Evolutionary conservation across 2,797 vertebrate species (phyloP), one percentile per base, ranked within the genome.

Genomic region (Hypotaenidia okinawae): DNA sequence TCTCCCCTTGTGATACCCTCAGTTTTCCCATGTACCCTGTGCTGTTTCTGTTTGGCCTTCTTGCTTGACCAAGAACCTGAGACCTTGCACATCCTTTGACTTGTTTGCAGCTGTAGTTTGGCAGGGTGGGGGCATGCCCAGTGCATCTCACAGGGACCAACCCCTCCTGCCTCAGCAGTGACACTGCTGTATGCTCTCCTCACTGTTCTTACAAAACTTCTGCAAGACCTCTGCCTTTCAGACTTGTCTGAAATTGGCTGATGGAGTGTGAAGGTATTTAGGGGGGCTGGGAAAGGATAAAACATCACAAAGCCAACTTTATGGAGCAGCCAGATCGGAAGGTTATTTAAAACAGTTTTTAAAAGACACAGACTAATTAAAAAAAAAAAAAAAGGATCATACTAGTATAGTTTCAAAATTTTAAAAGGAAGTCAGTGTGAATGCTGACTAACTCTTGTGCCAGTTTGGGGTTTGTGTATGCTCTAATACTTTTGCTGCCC

Each of bases 111-210:
- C 15, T 72, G 28, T 23, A 41, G 10, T 41, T 49, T 51, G 30
- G 17, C 17, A 25, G 28, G 37, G 19, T 58, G 24, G 25, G 35
- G 49, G 3, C 30, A 54, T 68, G 23, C 43, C 45, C 0, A 0
- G 17, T 0, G 0, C 3, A 4, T 90, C 74, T 28, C 2, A 1
- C 7, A 19, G 37, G 59, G 16, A 8, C 55, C 22, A 47, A 93
- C 28, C 24, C 32, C 3, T 33, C 39, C 35, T 67, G 21, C 54
- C 32, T 47, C 55, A 18, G 28, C 37, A 84, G 18, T 21, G 43
- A 0, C 14, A 7, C 7, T 17, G 22, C 7, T 74, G 41, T 4
- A 1, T 6, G 6, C 13, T 43, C 6, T 85, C 27, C 1, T n/a
- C 5, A 0, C 49, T 57, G 11, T 9, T 77, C 43, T 49, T 27